Evolutionary conservation across 1,140 invertebrate genomes (phyloP), one percentile per base, ranked within the genome.

Genomic region (Pseudoatta argentina): DNA sequence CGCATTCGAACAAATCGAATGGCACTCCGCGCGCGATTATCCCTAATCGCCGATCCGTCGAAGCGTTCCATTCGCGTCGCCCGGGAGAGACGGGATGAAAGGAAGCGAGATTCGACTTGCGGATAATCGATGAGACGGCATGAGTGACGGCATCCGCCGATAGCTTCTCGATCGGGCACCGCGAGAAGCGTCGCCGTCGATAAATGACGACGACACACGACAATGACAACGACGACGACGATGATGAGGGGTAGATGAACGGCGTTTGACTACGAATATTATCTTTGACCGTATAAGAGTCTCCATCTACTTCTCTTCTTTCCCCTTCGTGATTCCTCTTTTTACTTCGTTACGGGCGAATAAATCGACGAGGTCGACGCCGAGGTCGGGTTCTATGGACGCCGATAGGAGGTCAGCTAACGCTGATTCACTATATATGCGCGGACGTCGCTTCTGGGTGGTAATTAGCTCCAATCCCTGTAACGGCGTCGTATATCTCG

Each of bases 401-500:
- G 87, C 91, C 86, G 91, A 93, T 94, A 93, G 91, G 89, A 93
- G 93, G 92, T 94, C 93, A 93, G 86, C 39, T 88, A 89, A 91
- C 91, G 92, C 91, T 93, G 92, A 93, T 92, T 92, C 92, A 89
- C 89, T 86, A 91, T 93, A 92, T 92, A 90, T 85, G 78, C 55
- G 69, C 79, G 63, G 89, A 92, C 90, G 92, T 92, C 87, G 93
- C 93, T 94, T 92, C 93, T 94, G 93, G 93, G 94, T 94, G 93
- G 94, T 93, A 94, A 94, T 94, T 94, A 94, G 93, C 91, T 94
- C 92, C 93, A 94, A 94, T 94, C 93, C 91, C 75, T 64, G 92
- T 94, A 94, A 94, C 91, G 86, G 91, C 93, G 93, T 94, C 94
- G 91, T 94, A 94, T 94, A 94, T 94, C 93, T 94, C 89, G 71